Base-by-base conservation (phyloP, 2,888 invertebrate species). In the Loripinus fragilis region DNA sequence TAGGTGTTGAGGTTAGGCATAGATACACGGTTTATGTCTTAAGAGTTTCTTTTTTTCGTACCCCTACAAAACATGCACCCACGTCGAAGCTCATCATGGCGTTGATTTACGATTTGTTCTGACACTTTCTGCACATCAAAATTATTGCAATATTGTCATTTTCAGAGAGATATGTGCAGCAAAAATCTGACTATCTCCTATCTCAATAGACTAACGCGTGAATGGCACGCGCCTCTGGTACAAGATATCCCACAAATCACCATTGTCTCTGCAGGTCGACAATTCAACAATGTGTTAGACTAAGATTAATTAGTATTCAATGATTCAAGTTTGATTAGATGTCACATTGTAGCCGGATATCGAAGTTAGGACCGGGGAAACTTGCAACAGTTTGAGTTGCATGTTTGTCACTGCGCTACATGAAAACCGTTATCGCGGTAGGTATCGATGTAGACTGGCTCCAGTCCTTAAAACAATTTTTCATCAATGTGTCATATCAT, bases 111-210 rank as follows among this genome's bases (percentile, higher is more conserved):
- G 28, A 15, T 30, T 60, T 20, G 7, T 30, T 60, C 28, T 60
- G 60, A 60, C 60, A 33, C 10, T 60, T 33, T 60, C 1, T 10
- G n/a, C 60, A 30, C 3, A 20, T 60, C 33, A 33, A 28, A 25
- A 55, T 55, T 48, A 20, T 55, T 28, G 25, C 33, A 33, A 28
- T 55, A 55, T 55, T 48, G 48, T 55, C 55, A 55, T 55, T 55
- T 23, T 28, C 23, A 55, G 55, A 2, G 55, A 55, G 55, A 55
- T 28, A 55, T 7, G 23, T 55, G 7, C 55, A 28, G 23, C 38
- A 45, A 20, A 15, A 45, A 45, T 20, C 45, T 45, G 45, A 45
- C 60, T 20, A 20, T 60, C 23, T 60, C 33, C 33, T 8, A 5
- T 20, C 17, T 20, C 23, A 33, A 33, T 33, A 60, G 10, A 60